Percentiles rank a stretch among this genome's conserved stretches.
Evolutionary conservation across 2,797 vertebrate genomes (phyloP).

Genomic region (Tamandua tetradactyla): DNA sequence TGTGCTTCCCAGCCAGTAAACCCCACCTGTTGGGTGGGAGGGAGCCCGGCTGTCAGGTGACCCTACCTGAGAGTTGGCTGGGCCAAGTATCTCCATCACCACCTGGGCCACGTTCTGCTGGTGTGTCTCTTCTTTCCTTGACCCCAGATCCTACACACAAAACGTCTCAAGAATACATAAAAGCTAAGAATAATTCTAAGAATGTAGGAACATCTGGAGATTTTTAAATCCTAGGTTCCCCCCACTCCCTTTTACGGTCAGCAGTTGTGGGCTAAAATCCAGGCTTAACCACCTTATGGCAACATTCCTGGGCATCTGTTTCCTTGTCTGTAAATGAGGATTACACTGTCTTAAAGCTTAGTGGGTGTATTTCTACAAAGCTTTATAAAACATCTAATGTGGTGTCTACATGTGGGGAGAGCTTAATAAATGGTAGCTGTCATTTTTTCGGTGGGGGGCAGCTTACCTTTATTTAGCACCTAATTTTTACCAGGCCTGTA

Average conservation of each 20-base stretch:
- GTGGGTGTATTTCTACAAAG: background rate
- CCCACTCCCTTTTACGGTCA: background rate
- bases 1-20: background rate
- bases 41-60: background rate
- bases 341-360: background rate
- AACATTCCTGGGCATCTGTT: background rate
- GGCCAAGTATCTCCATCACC: background rate
- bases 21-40: background rate
- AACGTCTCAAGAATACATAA: background rate
- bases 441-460: background rate
- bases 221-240: background rate
- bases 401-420: background rate
- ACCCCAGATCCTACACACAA: background rate
- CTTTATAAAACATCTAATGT: background rate
- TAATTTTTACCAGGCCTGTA: background rate
- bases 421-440: slow-evolving; percentile 11
- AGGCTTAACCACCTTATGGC: background rate
- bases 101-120: background rate
- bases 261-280: background rate
- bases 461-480: slow-evolving; percentile 16
- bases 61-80: background rate
- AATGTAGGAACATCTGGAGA: background rate
- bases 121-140: background rate
- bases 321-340: background rate
- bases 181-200: background rate